A percentile compares a stretch with the other conserved stretches of the same genome.
These are phyloP conservation scores for Pachyrhynchus sulphureomaculatus DNA, from an alignment of 1,140 invertebrate genomes.

Conservation along the genomic window DNA sequence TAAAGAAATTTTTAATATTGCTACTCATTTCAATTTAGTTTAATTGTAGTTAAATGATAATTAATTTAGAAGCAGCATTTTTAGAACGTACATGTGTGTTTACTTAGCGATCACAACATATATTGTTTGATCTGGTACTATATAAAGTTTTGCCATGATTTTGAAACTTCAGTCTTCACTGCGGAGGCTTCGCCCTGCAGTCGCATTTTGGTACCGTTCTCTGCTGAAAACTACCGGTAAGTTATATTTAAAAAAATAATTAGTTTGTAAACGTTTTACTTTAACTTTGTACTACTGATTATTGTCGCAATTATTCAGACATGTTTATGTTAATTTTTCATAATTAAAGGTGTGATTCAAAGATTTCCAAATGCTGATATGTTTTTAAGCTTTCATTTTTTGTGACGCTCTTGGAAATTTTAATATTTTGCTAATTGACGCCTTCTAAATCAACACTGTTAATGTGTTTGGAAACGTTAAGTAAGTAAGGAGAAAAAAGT, in stretches of 20 bases:
- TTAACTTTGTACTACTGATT: too few relatives aligned
- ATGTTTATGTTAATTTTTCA: too few relatives aligned
- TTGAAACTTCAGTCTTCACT: constrained; percentile 31
- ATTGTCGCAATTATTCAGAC: too few relatives aligned
- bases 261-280: too few relatives aligned
- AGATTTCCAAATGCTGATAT: background rate
- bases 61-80: constrained; percentile 30
- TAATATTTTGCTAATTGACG: background rate
- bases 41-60: constrained; percentile 34
- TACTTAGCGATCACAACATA: constrained; percentile 33
- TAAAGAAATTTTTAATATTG: too few relatives aligned
- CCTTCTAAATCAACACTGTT: background rate
- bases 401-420: constrained; percentile 4
- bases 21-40: constrained; percentile 20
- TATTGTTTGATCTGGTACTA: constrained; percentile 32
- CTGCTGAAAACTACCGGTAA: constrained; percentile 32
- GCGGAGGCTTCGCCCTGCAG: constrained; percentile 32
- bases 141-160: constrained; percentile 36
- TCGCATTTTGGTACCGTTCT: constrained; percentile 18
- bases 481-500: constrained; percentile 1
- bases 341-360: too few relatives aligned
- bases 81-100: constrained; percentile 31
- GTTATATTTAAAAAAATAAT: background rate
- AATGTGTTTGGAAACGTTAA: constrained; percentile 5
- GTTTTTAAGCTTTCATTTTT: background rate